A percentile compares a stretch with the other conserved stretches of the same genome.
Conservation (phyloP, 2,113 vertebrate species). For the Catharus fuscescens region DNA sequence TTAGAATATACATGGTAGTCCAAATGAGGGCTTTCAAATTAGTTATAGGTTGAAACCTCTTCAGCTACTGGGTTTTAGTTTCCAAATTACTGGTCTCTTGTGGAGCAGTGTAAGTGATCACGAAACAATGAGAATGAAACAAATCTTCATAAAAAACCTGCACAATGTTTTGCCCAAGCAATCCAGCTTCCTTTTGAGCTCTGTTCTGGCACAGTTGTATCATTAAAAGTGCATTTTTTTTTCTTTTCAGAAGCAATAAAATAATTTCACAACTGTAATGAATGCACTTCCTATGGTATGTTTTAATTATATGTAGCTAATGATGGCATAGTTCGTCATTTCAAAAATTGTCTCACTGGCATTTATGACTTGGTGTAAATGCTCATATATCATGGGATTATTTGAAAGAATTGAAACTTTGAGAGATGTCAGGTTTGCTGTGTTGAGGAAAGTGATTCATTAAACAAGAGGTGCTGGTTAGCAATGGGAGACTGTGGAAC, state of each 20-base stretch:
- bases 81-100: neutral
- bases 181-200: neutral
- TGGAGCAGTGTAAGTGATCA: neutral
- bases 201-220: neutral
- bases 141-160: neutral
- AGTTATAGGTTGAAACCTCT: neutral
- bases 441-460: neutral
- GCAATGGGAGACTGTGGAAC: neutral
- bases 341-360: neutral
- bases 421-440: neutral
- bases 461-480: neutral
- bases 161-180: neutral
- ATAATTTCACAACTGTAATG: neutral
- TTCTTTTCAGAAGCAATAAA: neutral
- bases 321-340: neutral
- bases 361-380: neutral
- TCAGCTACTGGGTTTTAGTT: neutral
- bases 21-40: neutral
- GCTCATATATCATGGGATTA: neutral
- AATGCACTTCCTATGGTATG: neutral
- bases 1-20: neutral
- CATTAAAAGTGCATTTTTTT: neutral
- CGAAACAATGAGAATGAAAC: constrained; percentile 4
- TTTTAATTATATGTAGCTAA: neutral
- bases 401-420: neutral